Evolutionary conservation across 2,797 vertebrate species (phyloP).

Genomic region (Liasis olivaceus): DNA sequence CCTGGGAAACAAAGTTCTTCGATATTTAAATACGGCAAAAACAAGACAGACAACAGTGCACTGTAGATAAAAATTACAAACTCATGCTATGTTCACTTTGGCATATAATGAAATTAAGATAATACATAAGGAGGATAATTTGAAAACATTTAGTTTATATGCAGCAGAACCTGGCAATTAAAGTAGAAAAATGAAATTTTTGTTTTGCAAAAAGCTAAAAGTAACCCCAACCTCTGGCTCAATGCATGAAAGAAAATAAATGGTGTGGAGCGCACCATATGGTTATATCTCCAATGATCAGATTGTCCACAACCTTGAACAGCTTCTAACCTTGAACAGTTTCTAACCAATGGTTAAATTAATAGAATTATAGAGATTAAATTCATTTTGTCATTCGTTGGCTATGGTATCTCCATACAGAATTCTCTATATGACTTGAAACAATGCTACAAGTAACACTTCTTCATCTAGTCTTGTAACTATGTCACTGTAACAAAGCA

Average conservation of each 20-base stretch:
- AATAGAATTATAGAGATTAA: background rate
- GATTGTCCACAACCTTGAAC: background rate
- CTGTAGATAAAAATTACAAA: background rate
- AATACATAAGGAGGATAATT: background rate
- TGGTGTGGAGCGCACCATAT: background rate
- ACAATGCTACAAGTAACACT: background rate
- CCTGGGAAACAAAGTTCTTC: constrained; percentile 15
- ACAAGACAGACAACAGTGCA: background rate
- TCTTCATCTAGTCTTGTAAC: background rate
- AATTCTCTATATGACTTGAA: background rate
- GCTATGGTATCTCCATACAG: background rate
- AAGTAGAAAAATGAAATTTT: background rate
- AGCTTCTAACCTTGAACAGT: background rate
- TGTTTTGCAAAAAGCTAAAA: background rate
- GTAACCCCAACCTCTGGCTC: background rate
- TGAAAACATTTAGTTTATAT: background rate
- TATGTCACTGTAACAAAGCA: background rate
- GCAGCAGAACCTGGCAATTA: background rate
- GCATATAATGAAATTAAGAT: background rate
- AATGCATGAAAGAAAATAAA: background rate
- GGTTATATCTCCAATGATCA: background rate
- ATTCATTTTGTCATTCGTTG: background rate
- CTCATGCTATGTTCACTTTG: background rate
- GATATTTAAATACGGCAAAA: constrained; percentile 15
- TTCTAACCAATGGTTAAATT: background rate